Conservation (phyloP, 2,888 invertebrate species). For the Caradrina clavipalpis region DNA sequence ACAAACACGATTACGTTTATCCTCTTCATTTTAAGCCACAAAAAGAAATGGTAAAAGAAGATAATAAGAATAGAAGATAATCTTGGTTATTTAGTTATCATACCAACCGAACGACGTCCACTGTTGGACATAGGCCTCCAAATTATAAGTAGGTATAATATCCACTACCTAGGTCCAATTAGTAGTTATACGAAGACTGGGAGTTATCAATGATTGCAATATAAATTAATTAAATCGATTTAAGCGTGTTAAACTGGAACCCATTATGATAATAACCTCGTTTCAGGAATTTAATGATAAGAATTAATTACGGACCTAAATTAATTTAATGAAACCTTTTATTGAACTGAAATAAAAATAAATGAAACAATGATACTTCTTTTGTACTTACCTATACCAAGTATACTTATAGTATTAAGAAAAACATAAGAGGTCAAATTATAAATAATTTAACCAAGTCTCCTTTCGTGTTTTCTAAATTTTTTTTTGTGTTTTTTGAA, state of each 20-base stretch:
- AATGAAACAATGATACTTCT: neutral
- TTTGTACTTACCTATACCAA: neutral
- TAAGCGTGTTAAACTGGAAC: conserved; percentile 9
- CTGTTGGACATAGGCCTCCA: no score
- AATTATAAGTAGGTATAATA: neutral
- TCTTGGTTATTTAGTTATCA: neutral
- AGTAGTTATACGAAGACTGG: neutral
- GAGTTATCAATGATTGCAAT: conserved; percentile 7
- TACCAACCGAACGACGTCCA: no score
- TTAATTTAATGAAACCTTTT: conserved; percentile 18
- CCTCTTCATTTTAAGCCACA: neutral
- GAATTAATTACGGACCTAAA: conserved; percentile 20
- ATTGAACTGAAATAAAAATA: neutral
- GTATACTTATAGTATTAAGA: neutral
- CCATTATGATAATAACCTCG: conserved; percentile 36
- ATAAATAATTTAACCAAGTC: neutral
- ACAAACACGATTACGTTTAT: neutral
- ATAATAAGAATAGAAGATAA: no score
- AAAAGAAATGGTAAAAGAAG: neutral
- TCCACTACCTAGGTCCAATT: neutral
- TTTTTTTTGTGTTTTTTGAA: neutral
- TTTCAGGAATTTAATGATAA: conserved; percentile 22
- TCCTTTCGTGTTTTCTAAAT: neutral
- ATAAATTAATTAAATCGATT: conserved; percentile 23
- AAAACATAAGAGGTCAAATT: neutral